Conservation (phyloP, 2,113 vertebrate genomes). For the Petromus typicus region DNA sequence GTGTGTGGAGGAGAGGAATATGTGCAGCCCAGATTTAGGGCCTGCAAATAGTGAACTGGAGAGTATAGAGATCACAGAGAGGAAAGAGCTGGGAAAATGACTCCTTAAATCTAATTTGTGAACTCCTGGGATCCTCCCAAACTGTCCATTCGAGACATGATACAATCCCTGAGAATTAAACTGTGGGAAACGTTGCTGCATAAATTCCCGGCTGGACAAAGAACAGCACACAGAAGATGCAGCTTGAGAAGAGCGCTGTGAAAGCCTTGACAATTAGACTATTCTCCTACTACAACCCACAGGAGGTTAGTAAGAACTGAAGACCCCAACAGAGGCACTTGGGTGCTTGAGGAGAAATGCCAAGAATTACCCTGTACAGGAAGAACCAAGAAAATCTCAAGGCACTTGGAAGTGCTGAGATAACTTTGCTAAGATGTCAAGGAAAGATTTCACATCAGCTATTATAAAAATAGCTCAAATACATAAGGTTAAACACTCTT, state of each 20-base stretch:
- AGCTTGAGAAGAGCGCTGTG: not conserved
- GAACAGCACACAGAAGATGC: too few relatives aligned
- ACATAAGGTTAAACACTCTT: not conserved
- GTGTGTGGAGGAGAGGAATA: not conserved
- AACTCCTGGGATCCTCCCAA: not conserved
- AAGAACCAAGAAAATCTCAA: not conserved
- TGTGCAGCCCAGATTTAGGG: not conserved
- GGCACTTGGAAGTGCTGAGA: not conserved
- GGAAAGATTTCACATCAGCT: not conserved
- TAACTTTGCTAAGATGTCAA: not conserved
- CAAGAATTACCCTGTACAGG: not conserved
- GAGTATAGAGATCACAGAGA: not conserved
- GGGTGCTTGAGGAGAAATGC: not conserved
- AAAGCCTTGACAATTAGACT: not conserved
- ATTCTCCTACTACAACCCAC: not conserved
- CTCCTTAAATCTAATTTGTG: not conserved
- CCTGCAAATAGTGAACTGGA: not conserved
- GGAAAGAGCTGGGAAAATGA: not conserved
- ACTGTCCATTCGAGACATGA: not conserved
- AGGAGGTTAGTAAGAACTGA: constrained; percentile 1
- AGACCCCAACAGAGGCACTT: not conserved
- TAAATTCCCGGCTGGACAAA: not conserved
- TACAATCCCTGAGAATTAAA: not conserved
- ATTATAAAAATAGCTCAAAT: not conserved
- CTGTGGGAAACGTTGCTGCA: not conserved